Conservation (phyloP, 2,797 vertebrate genomes). For the Garrulus glandarius region DNA sequence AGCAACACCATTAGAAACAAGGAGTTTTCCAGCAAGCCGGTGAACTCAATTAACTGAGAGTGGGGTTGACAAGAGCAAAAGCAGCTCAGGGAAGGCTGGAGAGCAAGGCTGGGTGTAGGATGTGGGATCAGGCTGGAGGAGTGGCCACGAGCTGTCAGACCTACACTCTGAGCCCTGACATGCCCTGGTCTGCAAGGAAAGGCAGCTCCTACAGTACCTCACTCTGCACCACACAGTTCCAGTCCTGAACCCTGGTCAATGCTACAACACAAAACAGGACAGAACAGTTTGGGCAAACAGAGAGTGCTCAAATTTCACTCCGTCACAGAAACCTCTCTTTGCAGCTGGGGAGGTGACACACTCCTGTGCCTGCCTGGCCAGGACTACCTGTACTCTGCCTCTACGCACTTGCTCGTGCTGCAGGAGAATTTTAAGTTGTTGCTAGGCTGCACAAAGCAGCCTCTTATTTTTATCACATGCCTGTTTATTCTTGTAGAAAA, state of each 20-base stretch:
- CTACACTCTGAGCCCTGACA: background rate
- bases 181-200: background rate
- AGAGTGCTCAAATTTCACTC: background rate
- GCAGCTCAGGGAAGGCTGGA: background rate
- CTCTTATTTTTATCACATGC: constrained; percentile 59
- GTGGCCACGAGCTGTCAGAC: background rate
- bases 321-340: background rate
- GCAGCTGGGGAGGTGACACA: background rate
- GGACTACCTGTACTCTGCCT: background rate
- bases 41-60: background rate
- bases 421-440: constrained; percentile 25
- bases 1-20: background rate
- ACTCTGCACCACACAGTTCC: background rate
- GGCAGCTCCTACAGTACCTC: background rate
- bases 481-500: constrained; percentile 53
- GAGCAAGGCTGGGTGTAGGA: accelerated
- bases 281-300: background rate
- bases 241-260: background rate
- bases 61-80: background rate
- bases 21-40: background rate
- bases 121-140: background rate
- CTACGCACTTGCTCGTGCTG: background rate
- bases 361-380: background rate
- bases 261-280: background rate
- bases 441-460: constrained; percentile 43